Percentiles rank a stretch among this genome's conserved stretches.
Evolutionary conservation across 2,113 vertebrate species (phyloP).

Genomic region (Tympanuchus pallidicinctus): DNA sequence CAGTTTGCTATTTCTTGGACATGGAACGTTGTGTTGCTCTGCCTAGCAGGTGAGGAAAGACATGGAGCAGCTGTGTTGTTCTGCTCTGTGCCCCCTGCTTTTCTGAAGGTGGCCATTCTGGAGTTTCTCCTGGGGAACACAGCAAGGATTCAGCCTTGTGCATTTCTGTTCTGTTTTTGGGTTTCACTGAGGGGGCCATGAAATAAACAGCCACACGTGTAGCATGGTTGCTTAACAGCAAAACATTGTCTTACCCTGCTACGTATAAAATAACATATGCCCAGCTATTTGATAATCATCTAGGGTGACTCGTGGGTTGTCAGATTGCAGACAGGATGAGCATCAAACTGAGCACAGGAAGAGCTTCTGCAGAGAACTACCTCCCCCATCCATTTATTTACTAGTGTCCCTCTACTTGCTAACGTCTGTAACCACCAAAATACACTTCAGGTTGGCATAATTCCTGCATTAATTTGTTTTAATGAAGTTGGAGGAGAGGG

Average conservation of each 20-base stretch:
- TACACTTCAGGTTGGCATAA: not conserved
- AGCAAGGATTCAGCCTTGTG: not conserved
- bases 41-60: not conserved
- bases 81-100: not conserved
- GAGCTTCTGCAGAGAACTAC: not conserved
- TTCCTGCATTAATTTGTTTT: not conserved
- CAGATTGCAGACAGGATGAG: not conserved
- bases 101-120: not conserved
- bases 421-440: not conserved
- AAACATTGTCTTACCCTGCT: not conserved
- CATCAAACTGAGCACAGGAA: not conserved
- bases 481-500: not conserved
- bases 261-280: not conserved
- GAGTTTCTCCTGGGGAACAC: not conserved
- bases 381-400: not conserved
- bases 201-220: not conserved
- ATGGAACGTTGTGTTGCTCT: not conserved
- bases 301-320: not conserved
- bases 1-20: not conserved
- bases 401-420: not conserved
- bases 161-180: not conserved
- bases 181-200: not conserved
- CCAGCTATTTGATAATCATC: not conserved
- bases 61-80: not conserved
- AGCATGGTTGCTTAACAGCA: not conserved